A percentile compares a stretch with the other conserved stretches of the same genome.
Evolutionary conservation across 2,888 invertebrate species (phyloP).

Genomic region (Trichopria drosophilae): DNA sequence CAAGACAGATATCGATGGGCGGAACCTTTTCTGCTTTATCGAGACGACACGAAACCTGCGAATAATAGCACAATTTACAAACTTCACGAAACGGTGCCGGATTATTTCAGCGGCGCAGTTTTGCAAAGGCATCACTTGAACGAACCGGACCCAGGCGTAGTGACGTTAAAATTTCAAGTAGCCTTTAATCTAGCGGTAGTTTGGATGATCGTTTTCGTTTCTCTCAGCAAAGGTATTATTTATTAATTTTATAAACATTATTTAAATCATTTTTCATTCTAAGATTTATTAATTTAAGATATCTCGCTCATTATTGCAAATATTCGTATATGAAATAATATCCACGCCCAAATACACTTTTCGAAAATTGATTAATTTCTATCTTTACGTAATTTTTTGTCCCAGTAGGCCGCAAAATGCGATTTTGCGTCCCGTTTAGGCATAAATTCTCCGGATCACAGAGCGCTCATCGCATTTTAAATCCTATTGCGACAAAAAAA

Average conservation of each 20-base stretch:
- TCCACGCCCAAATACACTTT: too few relatives aligned
- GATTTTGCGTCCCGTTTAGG: too few relatives aligned
- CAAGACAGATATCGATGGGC: slow-evolving; percentile 81
- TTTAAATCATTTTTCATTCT: neutral
- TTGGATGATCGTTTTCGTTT: slow-evolving; percentile 87
- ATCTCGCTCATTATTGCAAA: too few relatives aligned
- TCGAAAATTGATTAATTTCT: too few relatives aligned
- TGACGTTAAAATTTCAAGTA: slow-evolving; percentile 78
- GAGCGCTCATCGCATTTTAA: too few relatives aligned
- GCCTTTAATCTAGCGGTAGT: slow-evolving; percentile 88
- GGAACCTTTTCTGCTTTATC: slow-evolving; percentile 71
- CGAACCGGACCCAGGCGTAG: slow-evolving; percentile 61
- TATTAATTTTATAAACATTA: neutral
- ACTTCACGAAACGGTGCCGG: slow-evolving; percentile 76
- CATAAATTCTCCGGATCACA: too few relatives aligned
- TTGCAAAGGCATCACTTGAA: slow-evolving; percentile 66
- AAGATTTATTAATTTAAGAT: too few relatives aligned
- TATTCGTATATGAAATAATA: too few relatives aligned
- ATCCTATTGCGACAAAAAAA: too few relatives aligned
- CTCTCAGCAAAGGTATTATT: slow-evolving; percentile 80
- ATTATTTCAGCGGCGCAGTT: slow-evolving; percentile 85
- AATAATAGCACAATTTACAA: slow-evolving; percentile 59
- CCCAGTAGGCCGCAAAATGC: too few relatives aligned
- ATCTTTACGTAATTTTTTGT: too few relatives aligned
- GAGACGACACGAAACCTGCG: slow-evolving; percentile 62